Percentiles rank a stretch among this genome's conserved stretches.
Evolutionary conservation across 2,797 vertebrate species (phyloP).

Genomic region (Avahi laniger): DNA sequence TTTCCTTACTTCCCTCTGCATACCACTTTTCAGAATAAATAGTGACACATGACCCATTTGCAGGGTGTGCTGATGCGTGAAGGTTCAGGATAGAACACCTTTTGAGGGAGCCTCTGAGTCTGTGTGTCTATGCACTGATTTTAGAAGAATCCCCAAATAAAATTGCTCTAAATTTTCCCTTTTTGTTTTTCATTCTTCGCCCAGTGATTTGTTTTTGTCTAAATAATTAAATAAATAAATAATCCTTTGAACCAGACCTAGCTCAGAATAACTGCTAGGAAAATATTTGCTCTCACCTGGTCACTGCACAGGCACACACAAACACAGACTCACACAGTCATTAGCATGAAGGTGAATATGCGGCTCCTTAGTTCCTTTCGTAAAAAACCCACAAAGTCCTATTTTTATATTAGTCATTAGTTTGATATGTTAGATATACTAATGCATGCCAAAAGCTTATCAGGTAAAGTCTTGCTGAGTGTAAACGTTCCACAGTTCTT

Average conservation of each 20-base stretch:
- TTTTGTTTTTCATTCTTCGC: neutral
- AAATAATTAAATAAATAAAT: neutral
- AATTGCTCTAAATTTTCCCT: neutral
- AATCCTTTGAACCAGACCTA: neutral
- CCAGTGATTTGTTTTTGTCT: neutral
- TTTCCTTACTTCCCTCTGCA: neutral
- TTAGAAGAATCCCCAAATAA: neutral
- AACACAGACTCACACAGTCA: neutral
- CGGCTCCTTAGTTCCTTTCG: neutral
- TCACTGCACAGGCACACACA: too few relatives aligned
- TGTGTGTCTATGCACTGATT: neutral
- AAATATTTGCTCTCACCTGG: neutral
- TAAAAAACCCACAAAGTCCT: neutral
- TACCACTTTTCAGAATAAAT: neutral
- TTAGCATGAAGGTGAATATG: neutral
- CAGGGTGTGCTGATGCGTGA: neutral
- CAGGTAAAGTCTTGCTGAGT: neutral
- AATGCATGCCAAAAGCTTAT: neutral
- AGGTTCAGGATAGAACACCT: neutral
- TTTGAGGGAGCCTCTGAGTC: neutral
- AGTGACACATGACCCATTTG: accelerated
- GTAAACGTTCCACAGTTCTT: neutral
- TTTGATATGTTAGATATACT: neutral
- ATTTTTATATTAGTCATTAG: neutral
- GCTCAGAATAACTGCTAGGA: neutral